A percentile compares a stretch with the other conserved stretches of the same genome.
phyloP scores from a whole-genome alignment of 2,113 vertebrate genomes.

The Myiagra hebetior region DNA sequence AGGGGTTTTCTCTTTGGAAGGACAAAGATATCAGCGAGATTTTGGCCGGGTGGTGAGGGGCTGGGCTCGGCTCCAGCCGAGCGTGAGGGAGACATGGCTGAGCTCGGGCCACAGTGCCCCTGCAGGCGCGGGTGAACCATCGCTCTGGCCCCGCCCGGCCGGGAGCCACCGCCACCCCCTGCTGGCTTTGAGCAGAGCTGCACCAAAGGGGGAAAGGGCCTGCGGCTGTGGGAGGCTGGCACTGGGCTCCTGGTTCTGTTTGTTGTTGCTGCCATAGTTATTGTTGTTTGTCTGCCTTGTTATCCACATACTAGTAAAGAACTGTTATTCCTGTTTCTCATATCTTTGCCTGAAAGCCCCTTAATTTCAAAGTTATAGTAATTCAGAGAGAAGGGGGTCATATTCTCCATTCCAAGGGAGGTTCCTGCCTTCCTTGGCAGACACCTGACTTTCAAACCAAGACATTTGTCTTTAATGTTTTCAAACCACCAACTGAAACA shows the following conservation, averaged over 20 bases:
- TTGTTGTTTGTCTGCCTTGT: background rate
- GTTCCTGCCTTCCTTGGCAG: background rate
- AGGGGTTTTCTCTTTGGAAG: background rate
- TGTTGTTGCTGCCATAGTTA: background rate
- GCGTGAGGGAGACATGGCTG: rapidly evolving
- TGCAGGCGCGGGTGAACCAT: rapidly evolving
- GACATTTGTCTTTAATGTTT: background rate
- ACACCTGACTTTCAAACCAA: background rate
- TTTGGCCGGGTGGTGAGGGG: background rate
- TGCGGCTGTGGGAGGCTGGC: rapidly evolving
- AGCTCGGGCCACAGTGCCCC: background rate
- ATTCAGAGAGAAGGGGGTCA: background rate
- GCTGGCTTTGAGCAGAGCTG: rapidly evolving
- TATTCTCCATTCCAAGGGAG: background rate
- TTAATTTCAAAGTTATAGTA: background rate
- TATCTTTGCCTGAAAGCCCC: background rate
- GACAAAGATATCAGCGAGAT: rapidly evolving
- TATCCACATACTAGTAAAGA: background rate
- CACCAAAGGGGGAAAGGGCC: background rate
- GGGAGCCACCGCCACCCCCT: background rate
- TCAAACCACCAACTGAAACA: background rate
- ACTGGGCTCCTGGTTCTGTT: rapidly evolving
- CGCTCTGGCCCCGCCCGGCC: rapidly evolving
- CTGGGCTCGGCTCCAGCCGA: too few relatives aligned
- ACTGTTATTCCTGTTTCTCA: background rate